Percentiles rank a stretch among this genome's conserved stretches.
phyloP scores from a whole-genome alignment of 2,888 invertebrate species.

The Tetropium fuscum region DNA sequence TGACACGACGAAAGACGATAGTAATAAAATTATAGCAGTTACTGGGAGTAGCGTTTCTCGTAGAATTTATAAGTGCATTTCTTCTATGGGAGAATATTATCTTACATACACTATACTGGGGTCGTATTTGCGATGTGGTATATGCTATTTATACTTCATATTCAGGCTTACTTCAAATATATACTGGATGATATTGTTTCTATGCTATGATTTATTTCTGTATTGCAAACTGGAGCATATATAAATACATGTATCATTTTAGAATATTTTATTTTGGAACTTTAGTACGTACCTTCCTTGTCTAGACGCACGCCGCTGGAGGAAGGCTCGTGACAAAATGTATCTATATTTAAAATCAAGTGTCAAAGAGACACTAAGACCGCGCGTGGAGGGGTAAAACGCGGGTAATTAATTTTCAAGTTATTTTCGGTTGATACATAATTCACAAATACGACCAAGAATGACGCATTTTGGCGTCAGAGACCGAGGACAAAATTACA shows the following conservation, averaged over 20 bases:
- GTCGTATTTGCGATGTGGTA: no score
- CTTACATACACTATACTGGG: no score
- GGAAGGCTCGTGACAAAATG: constrained; percentile 48
- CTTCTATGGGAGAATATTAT: no score
- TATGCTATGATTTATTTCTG: no score
- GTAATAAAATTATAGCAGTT: background rate
- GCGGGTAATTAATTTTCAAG: constrained; percentile 56
- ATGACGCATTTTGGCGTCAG: constrained; percentile 52
- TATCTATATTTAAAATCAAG: constrained; percentile 57
- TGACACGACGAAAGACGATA: constrained; percentile 30
- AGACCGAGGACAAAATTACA: constrained; percentile 2
- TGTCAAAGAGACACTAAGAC: constrained; percentile 57
- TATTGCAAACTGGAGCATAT: no score
- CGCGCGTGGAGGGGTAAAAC: constrained; percentile 52
- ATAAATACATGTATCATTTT: no score
- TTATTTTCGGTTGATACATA: constrained; percentile 58
- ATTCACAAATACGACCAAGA: constrained; percentile 54
- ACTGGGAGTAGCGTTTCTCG: no score
- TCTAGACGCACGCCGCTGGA: constrained; percentile 31
- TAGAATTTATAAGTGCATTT: no score
- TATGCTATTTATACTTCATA: no score
- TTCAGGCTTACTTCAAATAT: no score
- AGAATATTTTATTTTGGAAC: no score
- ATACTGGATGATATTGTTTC: no score
- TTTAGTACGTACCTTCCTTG: background rate